Evolutionary conservation across 2,113 vertebrate genomes (phyloP).

Genomic region (Gnathonemus echidnorhynchus): DNA sequence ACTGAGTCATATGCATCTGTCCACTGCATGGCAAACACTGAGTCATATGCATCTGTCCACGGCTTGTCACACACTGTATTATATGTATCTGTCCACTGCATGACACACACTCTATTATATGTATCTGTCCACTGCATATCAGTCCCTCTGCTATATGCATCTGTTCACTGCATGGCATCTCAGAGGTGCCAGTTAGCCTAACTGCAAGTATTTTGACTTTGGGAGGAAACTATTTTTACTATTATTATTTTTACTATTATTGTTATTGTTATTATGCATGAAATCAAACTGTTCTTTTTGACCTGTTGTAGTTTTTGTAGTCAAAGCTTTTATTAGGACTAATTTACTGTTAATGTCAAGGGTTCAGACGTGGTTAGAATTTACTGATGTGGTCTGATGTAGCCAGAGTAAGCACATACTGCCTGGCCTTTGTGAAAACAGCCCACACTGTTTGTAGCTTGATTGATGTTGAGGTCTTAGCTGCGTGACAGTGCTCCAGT

Average conservation of each 20-base stretch:
- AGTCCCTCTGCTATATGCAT: not conserved
- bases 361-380: not conserved
- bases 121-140: not conserved
- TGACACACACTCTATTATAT: not conserved
- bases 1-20: not conserved
- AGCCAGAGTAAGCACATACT: not conserved
- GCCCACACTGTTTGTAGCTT: not conserved
- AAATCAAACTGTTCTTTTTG: not conserved
- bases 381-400: not conserved
- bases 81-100: not conserved
- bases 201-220: not conserved
- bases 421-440: not conserved
- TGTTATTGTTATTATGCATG: not conserved
- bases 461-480: not conserved
- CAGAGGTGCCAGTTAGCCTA: not conserved
- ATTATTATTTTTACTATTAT: not conserved
- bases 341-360: not conserved
- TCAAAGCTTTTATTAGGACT: not conserved
- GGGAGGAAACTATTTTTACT: not conserved
- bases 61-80: not conserved
- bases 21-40: not conserved
- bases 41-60: not conserved
- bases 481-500: not conserved
- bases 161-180: not conserved
- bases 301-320: not conserved